Base-by-base conservation (phyloP, 2,797 vertebrate species). In the Typhlichthys subterraneus region DNA sequence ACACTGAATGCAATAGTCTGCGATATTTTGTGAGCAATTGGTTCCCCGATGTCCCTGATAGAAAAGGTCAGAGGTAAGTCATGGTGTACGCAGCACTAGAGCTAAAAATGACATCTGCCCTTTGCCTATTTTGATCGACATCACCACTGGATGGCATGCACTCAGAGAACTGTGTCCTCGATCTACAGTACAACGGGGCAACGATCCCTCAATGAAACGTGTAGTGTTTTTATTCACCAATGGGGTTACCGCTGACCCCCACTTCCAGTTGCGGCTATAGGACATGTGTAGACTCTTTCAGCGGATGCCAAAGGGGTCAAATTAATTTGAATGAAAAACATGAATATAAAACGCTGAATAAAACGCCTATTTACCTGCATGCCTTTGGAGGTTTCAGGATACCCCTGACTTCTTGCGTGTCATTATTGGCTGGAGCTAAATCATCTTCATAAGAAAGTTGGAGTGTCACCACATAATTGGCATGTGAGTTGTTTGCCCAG, bases 401-500 rank as follows among this genome's bases (percentile, higher is more conserved):
- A 31, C 93, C 75, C 73, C 73, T 88, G 1, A 63, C 29, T 2
- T 85, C 65, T 49, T 64, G 63, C 7, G 29, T n/a, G 45, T 80
- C 47, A 17, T 4, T 12, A 29, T 58, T 55, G 12, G 13, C 33
- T 31, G 55, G 67, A 42, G 33, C 61, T 12, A 63, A 47, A 4
- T 85, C 85, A 1, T 93, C 69, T 72, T 92, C 86, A 56, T 89
- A 90, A 63, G 89, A 87, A 38, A 93, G 79, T 53, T 90, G 85
- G 48, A 96, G 90, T 49, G 93, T 87, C 19, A 95, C 86, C 17
- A 85, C 91, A 66, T 96, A 96, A 87, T 96, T 96, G 87, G 82
- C 83, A 3, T 88, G 87, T 19, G 81, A 83, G 86, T 96, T 96
- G 82, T 96, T 96, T 46, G 94, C 94, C 95, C 95, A 96, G 85